Base-by-base conservation (phyloP, 2,797 vertebrate species). In the Coilia nasus region DNA sequence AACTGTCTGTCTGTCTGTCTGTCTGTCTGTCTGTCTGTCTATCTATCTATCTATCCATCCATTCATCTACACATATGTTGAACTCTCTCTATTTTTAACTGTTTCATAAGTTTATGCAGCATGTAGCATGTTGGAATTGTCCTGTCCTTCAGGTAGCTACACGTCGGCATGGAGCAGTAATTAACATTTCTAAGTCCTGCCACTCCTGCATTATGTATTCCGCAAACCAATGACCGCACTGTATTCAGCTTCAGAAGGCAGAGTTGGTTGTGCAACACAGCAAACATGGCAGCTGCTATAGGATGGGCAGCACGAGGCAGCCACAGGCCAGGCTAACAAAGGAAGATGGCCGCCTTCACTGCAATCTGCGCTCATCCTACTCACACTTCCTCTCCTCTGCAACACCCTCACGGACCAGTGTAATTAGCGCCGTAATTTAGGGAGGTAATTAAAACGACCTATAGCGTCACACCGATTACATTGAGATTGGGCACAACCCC, bases 361-460 rank as follows among this genome's bases (percentile, higher is more conserved):
- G 67, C 35, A 6, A 6, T 41, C 67, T 41, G 28, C 17, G 14
- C 71, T 44, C 31, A 44, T 78, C 6, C 15, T 19, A 44, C 50
- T 78, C 21, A 41, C 31, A 41, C 31, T 19, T 17, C 25, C 28
- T 19, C 71, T 41, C 71, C 21, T 78, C 35, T 11, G 9, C 17
- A 19, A 44, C 31, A 19, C 35, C 35, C 71, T 21, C 21, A 41
- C 71, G 35, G 31, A 21, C 14, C 15, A 41, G 25, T 78, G n/a
- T 64, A 78, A 78, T 78, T 78, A 78, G 19, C 31, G 6, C 64
- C 64, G 31, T 44, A 12, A 41, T 35, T 41, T 78, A 44, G 35
- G 71, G 71, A 21, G 19, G 71, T 78, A 41, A 78, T 78, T 41
- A 78, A 44, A 78, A 78, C 35, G 31, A 21, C 71, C 35, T 44